Evolutionary conservation across 2,113 vertebrate genomes (phyloP), one percentile per base, ranked within the genome.

Genomic region (Bambusicola thoracicus): DNA sequence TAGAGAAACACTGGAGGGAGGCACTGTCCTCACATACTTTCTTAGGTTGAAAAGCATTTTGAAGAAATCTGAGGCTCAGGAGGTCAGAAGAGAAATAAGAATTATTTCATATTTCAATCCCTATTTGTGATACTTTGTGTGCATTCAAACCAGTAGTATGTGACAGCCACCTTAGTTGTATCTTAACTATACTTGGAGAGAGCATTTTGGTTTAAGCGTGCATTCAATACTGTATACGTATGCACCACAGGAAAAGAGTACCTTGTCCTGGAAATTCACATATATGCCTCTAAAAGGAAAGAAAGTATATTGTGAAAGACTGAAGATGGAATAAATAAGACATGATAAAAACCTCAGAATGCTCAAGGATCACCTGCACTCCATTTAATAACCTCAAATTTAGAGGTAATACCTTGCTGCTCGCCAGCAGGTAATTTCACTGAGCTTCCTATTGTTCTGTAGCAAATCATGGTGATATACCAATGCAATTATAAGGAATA

Each of bases 171-270:
- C 27, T 80, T 36, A 69, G 20, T 29, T 92, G 84, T 43, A 61
- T 19, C 48, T 56, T 8, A 56, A 9, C 46, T 65, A 59, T 5
- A 24, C 15, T 29, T 0, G 36, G 13, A 44, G 13, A 1, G 0
- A 82, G 12, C 6, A 40, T 8, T 48, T 62, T 19, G 6, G 5
- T 34, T 81, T 72, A 93, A 78, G 66, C 24, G 70, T 75, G 41
- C 10, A 19, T 24, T 46, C 41, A 53, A 43, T 32, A 44, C 6
- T 43, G 61, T 49, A 34, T 16, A 30, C 58, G 14, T 20, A 38
- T 44, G 51, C 10, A 48, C 30, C 21, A 59, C 6, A 44, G 21
- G 14, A 82, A 25, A 80, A 4, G 13, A 77, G 8, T 38, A 15
- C 34, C 40, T 58, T 75, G 25, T 13, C 77, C 8, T 78, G 59